phyloP scores from a whole-genome alignment of 1,140 invertebrate species.

The Drosophila azteca region DNA sequence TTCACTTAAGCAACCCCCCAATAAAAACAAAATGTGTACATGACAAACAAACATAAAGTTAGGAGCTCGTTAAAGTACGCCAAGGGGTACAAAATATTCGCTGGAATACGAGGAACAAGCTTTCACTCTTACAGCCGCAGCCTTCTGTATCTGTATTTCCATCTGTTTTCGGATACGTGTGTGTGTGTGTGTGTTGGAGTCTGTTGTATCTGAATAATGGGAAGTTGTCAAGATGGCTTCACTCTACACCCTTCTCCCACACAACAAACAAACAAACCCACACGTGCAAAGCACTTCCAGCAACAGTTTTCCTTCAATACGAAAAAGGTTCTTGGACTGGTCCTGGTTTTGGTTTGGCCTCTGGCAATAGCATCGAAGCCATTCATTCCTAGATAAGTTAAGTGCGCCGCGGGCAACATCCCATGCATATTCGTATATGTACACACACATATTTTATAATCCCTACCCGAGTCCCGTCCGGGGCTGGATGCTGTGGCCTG shows the following conservation, averaged over 20 bases:
- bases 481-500: neutral
- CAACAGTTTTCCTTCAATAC: constrained; percentile 54
- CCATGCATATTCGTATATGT: constrained; percentile 27
- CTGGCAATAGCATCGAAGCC: constrained; percentile 21
- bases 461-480: constrained; percentile 17
- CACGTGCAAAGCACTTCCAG: constrained; percentile 18
- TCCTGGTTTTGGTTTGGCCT: constrained; percentile 19
- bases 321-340: constrained; percentile 25
- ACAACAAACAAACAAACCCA: neutral
- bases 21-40: constrained; percentile 80
- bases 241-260: neutral
- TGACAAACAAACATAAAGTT: constrained; percentile 82
- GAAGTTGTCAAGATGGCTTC: constrained; percentile 51
- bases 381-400: constrained; percentile 36
- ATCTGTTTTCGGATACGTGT: constrained; percentile 6
- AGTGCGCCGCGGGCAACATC: constrained; percentile 46
- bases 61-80: constrained; percentile 77
- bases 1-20: constrained; percentile 72
- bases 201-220: constrained; percentile 38
- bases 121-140: constrained; percentile 56
- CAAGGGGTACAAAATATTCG: constrained; percentile 71
- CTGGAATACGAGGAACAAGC: constrained; percentile 50
- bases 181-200: neutral
- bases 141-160: neutral
- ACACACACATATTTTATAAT: constrained; percentile 54